Conservation (phyloP, 92 coral and sea anemone genomes). For the Pocillopora meandrina region DNA sequence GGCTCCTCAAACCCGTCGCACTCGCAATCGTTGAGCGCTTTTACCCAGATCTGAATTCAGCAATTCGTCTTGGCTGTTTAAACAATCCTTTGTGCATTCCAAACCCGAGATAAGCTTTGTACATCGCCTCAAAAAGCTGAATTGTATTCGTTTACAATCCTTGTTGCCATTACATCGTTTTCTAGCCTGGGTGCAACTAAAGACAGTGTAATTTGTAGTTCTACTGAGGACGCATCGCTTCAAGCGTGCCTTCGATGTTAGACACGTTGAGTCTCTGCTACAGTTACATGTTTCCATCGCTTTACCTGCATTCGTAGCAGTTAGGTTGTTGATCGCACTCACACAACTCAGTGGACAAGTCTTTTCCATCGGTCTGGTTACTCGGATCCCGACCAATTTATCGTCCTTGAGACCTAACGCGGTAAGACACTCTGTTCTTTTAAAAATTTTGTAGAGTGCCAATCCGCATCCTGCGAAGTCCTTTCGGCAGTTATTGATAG, state of each 20-base stretch:
- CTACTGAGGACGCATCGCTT: conserved; percentile 67
- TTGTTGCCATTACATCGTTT: conserved; percentile 44
- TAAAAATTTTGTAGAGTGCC: neutral
- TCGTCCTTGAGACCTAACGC: conserved; percentile 49
- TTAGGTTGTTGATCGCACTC: conserved; percentile 65
- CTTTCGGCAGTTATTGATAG: neutral
- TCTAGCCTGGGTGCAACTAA: conserved; percentile 69
- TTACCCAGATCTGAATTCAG: conserved; percentile 63
- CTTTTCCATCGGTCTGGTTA: conserved; percentile 57
- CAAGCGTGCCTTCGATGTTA: conserved; percentile 77
- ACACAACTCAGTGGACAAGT: conserved; percentile 76
- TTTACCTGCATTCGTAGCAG: conserved; percentile 63
- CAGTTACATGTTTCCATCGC: conserved; percentile 73
- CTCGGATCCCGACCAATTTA: neutral
- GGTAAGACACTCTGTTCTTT: neutral
- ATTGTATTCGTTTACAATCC: conserved; percentile 45
- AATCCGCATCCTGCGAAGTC: neutral
- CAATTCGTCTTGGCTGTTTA: conserved; percentile 57
- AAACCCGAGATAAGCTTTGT: conserved; percentile 73
- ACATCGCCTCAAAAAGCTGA: conserved; percentile 64
- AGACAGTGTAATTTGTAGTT: conserved; percentile 54
- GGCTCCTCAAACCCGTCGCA: conserved; percentile 87
- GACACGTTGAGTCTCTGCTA: conserved; percentile 60
- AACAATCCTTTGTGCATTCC: conserved; percentile 76
- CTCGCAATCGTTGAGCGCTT: conserved; percentile 80